Conservation (phyloP, 2,888 invertebrate species). For the Drosophila formosana region DNA sequence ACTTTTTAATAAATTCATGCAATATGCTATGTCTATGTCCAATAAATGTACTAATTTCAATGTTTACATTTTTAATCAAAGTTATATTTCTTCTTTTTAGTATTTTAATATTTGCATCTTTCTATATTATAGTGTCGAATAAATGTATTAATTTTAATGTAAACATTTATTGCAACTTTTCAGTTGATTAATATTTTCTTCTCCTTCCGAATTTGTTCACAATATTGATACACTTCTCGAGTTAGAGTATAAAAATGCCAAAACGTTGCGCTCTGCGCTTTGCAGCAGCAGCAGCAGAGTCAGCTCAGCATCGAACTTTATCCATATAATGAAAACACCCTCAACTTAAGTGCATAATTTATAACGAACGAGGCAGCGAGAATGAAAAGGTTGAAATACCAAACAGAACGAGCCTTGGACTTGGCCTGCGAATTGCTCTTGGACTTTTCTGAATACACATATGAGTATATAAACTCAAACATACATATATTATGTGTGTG, state of each 20-base stretch:
- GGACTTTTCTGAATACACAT: slow-evolving; percentile 15
- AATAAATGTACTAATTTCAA: no score
- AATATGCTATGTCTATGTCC: no score
- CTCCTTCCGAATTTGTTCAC: no score
- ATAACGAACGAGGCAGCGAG: slow-evolving; percentile 78
- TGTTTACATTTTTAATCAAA: no score
- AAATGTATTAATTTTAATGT: no score
- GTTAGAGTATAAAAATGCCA: slow-evolving; percentile 49
- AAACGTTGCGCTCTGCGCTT: slow-evolving; percentile 48
- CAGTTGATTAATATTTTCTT: no score
- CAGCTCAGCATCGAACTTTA: slow-evolving; percentile 63
- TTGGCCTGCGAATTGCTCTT: slow-evolving; percentile 21
- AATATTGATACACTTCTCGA: not conserved
- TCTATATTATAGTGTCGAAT: no score
- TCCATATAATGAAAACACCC: slow-evolving; percentile 83
- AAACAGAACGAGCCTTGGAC: slow-evolving; percentile 49
- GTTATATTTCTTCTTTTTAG: no score
- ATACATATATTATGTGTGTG: slow-evolving; percentile 5
- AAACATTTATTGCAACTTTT: not conserved
- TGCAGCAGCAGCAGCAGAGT: slow-evolving; percentile 8
- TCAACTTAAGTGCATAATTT: slow-evolving; percentile 84
- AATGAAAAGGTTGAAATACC: slow-evolving; percentile 66
- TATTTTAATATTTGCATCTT: no score
- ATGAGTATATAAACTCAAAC: not conserved
- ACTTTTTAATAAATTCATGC: no score